A percentile compares a stretch with the other conserved stretches of the same genome.
Evolutionary conservation across 2,888 invertebrate species (phyloP).

Genomic region (Dicyrtoma fusca): DNA sequence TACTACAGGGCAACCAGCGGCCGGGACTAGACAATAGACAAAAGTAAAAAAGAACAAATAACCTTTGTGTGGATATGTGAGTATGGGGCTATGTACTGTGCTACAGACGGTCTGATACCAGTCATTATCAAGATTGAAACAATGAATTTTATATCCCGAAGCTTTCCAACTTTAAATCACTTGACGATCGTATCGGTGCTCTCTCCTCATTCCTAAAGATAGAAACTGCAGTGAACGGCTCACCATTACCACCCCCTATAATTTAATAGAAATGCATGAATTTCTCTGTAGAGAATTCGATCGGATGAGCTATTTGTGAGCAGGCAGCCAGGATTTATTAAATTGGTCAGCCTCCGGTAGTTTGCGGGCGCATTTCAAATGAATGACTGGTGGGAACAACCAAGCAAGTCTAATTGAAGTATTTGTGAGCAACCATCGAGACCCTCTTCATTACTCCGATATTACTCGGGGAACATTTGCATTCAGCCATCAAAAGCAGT

Average conservation of each 20-base stretch:
- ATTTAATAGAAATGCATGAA: conserved; percentile 26
- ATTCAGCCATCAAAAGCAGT: neutral
- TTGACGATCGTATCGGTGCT: conserved; percentile 15
- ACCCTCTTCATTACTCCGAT: conserved; percentile 14
- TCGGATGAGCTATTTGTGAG: conserved; percentile 22
- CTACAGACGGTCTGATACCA: neutral
- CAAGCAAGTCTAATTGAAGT: conserved; percentile 21
- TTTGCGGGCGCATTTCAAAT: conserved; percentile 32
- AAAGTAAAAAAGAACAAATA: too few relatives aligned
- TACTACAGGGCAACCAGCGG: too few relatives aligned
- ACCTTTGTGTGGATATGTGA: too few relatives aligned
- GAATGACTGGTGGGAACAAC: conserved; percentile 29
- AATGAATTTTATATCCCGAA: conserved; percentile 24
- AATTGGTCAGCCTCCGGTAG: conserved; percentile 31
- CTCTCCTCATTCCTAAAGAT: conserved; percentile 7
- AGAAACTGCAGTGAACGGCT: neutral
- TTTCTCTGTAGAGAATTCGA: conserved; percentile 3
- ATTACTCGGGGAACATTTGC: neutral
- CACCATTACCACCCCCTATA: conserved; percentile 1
- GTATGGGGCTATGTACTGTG: neutral
- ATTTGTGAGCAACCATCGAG: conserved; percentile 11
- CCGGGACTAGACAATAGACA: too few relatives aligned
- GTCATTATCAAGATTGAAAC: conserved; percentile 27
- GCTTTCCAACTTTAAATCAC: conserved; percentile 28
- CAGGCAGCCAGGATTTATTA: conserved; percentile 34